Evolutionary conservation across 2,888 invertebrate genomes (phyloP).

Genomic region (Anagyrus pseudococci): DNA sequence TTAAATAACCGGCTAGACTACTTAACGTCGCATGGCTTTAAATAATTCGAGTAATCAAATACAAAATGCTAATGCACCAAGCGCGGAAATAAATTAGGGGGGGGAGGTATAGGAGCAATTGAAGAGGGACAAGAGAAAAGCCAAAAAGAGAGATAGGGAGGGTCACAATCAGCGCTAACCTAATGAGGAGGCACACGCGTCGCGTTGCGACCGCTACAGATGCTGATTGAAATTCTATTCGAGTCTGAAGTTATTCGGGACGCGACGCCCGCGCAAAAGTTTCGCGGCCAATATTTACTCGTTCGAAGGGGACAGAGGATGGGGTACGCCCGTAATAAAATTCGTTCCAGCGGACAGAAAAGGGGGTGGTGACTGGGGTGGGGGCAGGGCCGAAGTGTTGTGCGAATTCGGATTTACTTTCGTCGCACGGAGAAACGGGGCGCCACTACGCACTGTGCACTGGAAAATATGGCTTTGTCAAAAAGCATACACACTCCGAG

Average conservation of each 20-base stretch:
- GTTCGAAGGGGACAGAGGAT: too few species aligned
- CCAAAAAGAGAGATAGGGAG: background rate
- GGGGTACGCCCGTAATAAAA: too few species aligned
- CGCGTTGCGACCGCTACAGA: background rate
- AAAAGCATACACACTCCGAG: too few species aligned
- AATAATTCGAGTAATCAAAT: constrained; percentile 33
- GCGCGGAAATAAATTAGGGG: constrained; percentile 26
- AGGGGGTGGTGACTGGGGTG: too few species aligned
- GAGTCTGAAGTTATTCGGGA: constrained; percentile 23
- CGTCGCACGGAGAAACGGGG: too few species aligned
- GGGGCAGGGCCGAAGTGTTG: too few species aligned
- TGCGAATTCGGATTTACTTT: too few species aligned
- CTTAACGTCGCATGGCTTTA: constrained; percentile 20
- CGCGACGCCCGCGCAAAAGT: constrained; percentile 13
- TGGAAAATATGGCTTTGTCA: too few species aligned
- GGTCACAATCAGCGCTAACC: constrained; percentile 29
- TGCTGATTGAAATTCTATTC: constrained; percentile 29
- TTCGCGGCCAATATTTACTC: constrained; percentile 21
- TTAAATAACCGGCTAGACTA: constrained; percentile 10
- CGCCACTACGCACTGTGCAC: too few species aligned
- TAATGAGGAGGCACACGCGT: constrained; percentile 27
- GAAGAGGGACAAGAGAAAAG: too few species aligned
- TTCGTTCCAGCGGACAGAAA: too few species aligned
- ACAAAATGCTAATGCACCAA: constrained; percentile 31
- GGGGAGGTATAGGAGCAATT: background rate